These are phyloP conservation scores for Luehdorfia chinensis DNA, from an alignment of 1,140 invertebrate genomes.

Conservation along the genomic window DNA sequence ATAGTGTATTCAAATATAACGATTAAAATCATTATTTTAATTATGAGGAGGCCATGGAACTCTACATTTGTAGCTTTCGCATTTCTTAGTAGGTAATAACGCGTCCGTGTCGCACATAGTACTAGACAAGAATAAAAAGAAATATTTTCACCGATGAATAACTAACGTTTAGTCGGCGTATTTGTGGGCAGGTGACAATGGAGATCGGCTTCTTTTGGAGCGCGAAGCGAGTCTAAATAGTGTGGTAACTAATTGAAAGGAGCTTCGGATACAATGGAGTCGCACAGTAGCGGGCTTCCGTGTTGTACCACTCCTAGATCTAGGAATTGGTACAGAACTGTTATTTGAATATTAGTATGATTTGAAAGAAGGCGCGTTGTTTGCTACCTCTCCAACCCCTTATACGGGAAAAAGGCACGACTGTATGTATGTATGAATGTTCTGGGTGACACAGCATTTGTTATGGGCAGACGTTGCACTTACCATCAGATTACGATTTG, in stretches of 20 bases:
- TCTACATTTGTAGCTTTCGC: too few species aligned
- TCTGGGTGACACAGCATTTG: too few species aligned
- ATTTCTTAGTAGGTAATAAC: constrained; percentile 5
- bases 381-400: too few species aligned
- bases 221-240: constrained; percentile 45
- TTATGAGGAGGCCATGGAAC: too few species aligned
- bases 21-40: too few species aligned
- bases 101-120: constrained; percentile 7
- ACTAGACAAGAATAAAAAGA: constrained; percentile 16
- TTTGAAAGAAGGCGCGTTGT: not conserved
- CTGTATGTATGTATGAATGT: too few species aligned
- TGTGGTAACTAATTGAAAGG: constrained; percentile 65
- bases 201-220: constrained; percentile 47
- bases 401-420: too few species aligned
- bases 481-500: too few species aligned
- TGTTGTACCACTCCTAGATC: constrained; percentile 29
- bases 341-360: too few species aligned
- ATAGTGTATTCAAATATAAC: too few species aligned
- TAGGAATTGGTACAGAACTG: constrained; percentile 36
- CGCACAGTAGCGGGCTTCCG: constrained; percentile 71
- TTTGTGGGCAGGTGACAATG: constrained; percentile 57
- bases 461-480: too few species aligned
- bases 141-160: constrained; percentile 15
- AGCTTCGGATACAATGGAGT: constrained; percentile 46
- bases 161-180: constrained; percentile 13